Evolutionary conservation across 2,113 vertebrate genomes (phyloP).

Genomic region (Thryonomys swinderianus): DNA sequence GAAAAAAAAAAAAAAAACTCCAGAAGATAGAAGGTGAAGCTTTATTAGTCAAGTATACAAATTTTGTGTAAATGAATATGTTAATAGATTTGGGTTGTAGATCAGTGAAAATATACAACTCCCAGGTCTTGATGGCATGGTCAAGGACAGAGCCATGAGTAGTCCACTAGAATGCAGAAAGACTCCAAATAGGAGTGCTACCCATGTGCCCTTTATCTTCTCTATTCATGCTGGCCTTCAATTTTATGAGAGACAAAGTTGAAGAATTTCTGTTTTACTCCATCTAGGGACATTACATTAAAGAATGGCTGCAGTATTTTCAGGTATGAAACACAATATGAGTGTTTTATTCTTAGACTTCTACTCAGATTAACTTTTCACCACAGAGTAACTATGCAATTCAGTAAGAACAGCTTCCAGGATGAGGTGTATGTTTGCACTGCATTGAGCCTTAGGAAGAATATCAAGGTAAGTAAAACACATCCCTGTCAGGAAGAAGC

Average conservation of each 20-base stretch:
- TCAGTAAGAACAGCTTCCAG: neutral
- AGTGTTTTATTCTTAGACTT: neutral
- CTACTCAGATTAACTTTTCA: slow-evolving; percentile 24
- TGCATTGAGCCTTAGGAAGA: neutral
- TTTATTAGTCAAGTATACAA: neutral
- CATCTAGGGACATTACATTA: neutral
- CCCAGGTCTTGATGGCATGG: neutral
- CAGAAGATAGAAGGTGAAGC: neutral
- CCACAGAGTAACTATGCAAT: neutral
- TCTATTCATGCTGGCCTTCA: neutral
- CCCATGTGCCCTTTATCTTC: neutral
- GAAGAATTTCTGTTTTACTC: neutral
- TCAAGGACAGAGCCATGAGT: neutral
- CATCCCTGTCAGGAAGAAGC: neutral
- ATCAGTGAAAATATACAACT: neutral
- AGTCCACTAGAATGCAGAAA: neutral
- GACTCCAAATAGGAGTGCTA: neutral
- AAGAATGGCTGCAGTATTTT: neutral
- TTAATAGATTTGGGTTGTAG: neutral
- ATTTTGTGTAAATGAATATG: neutral
- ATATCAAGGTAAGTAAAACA: neutral
- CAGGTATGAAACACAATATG: neutral
- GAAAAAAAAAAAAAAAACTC: too few relatives aligned
- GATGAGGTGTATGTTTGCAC: neutral
- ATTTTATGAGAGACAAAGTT: neutral